Conservation (phyloP, 2,888 invertebrate species). For the Drosophila prolongata region DNA sequence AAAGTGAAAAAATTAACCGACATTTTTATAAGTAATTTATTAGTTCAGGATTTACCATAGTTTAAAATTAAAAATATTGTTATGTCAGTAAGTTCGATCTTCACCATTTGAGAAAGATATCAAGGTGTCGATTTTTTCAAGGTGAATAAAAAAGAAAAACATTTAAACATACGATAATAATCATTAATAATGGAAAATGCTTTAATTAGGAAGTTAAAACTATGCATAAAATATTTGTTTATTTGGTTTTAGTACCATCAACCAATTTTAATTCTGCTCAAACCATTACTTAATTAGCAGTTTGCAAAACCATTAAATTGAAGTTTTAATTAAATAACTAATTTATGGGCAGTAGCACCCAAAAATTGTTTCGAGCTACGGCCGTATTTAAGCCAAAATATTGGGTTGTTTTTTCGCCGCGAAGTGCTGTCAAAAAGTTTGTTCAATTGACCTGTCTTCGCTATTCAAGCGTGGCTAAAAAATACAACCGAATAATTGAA, state of each 20-base stretch:
- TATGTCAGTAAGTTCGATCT: too few species aligned
- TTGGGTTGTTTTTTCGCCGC: constrained; percentile 1
- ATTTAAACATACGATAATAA: not conserved
- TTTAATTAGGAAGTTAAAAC: not conserved
- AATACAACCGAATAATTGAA: constrained; percentile 24
- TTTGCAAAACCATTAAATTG: not conserved
- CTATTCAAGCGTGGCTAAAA: constrained; percentile 19
- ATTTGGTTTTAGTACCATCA: not conserved
- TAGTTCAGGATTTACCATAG: too few species aligned
- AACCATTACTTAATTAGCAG: not conserved
- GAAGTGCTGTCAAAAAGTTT: constrained; percentile 20
- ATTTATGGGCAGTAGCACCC: constrained; percentile 13
- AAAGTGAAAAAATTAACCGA: too few species aligned
- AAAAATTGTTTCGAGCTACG: constrained; percentile 9
- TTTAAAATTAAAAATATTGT: too few species aligned
- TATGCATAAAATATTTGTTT: not conserved
- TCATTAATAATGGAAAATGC: too few species aligned
- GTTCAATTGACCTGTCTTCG: constrained; percentile 33
- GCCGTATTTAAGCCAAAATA: constrained; percentile 13
- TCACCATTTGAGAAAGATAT: too few species aligned
- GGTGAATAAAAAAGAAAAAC: too few species aligned
- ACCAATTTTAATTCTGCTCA: not conserved
- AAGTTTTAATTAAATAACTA: constrained; percentile 9
- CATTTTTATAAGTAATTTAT: too few species aligned
- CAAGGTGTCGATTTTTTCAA: too few species aligned